Evolutionary conservation across 2,888 invertebrate species (phyloP), one percentile per base, ranked within the genome.

Genomic region (Paralinhomoeus sp.): DNA sequence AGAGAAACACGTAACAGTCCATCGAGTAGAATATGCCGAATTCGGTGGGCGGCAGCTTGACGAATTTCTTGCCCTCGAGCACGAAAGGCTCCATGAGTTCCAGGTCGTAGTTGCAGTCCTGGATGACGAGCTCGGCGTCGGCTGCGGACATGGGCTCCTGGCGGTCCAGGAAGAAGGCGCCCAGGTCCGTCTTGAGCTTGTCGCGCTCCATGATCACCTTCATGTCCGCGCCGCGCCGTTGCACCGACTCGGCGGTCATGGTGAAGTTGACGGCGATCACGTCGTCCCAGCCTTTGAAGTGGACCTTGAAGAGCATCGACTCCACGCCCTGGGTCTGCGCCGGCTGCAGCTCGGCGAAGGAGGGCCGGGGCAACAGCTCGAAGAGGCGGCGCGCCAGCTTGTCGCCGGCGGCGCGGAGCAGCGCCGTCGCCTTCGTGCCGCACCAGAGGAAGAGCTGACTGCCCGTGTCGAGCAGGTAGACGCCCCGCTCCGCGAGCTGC

Each of bases 251-350:
- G 0, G 91, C 91, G 0, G 93, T 93, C 50, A 93, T 74, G 1
- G 97, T 97, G 65, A 87, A 97, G 69, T 99, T 97, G 9, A 93
- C 93, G 0, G 87, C 89, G 55, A 97, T 84, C 20, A 97, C 87
- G 66, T 97, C 93, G 62, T 97, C 91, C 97, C 97, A 97, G 12
- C 85, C 89, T 40, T 74, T 67, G 67, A 97, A 99, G 67, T 93
- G 91, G 1, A 81, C 80, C 66, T 93, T 91, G 68, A 97, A 97
- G 51, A 91, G 37, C 35, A 46, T 37, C 18, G 21, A 23, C 27
- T 38, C 40, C 5, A 24, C 17, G 27, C 31, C 40, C 18, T 40
- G 31, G 21, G 40, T 40, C 24, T 24, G 24, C 12, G 9, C 56
- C 27, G 27, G 69, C 0, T 81, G 81, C 35, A 93, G 80, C 53